Percentiles rank a stretch among this genome's conserved stretches.
These are phyloP conservation scores for Peromyscus nudipes DNA, from an alignment of 2,797 vertebrate genomes.

Conservation along the genomic window DNA sequence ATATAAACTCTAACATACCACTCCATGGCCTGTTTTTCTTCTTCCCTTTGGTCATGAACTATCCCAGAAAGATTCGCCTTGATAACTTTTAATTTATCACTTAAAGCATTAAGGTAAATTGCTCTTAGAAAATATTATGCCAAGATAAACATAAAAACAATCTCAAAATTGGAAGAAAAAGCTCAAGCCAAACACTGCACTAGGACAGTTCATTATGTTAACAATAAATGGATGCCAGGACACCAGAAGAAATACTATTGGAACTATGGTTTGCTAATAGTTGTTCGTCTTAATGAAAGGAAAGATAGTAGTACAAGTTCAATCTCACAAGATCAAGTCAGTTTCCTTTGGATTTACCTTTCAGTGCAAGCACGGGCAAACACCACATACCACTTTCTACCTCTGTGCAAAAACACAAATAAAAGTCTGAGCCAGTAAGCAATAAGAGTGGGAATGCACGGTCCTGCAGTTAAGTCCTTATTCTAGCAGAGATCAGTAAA, in stretches of 20 bases:
- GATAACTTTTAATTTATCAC: slow-evolving; percentile 50
- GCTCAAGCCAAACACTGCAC: slow-evolving; percentile 1
- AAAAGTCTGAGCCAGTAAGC: slow-evolving; percentile 19
- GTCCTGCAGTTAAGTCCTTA: not conserved
- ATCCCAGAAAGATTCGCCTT: slow-evolving; percentile 53
- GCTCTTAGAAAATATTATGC: slow-evolving; percentile 33
- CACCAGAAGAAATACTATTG: slow-evolving; percentile 40
- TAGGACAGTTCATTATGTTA: slow-evolving; percentile 34
- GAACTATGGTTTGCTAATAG: not conserved
- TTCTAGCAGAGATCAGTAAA: slow-evolving; percentile 23
- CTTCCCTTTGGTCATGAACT: slow-evolving; percentile 10
- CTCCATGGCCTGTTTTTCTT: not conserved
- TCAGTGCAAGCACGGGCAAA: not conserved
- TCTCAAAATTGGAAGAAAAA: slow-evolving; percentile 59
- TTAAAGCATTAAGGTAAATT: slow-evolving; percentile 57
- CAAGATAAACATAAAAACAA: slow-evolving; percentile 59
- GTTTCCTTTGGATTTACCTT: slow-evolving; percentile 30
- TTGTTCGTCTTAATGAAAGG: not conserved
- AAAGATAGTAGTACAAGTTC: not conserved
- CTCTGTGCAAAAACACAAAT: slow-evolving; percentile 34
- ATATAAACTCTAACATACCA: slow-evolving; percentile 25
- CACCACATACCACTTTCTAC: not conserved
- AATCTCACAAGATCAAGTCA: slow-evolving; percentile 55
- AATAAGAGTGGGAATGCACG: slow-evolving; percentile 44
- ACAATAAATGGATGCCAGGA: not conserved